Base-by-base conservation (phyloP, 2,797 vertebrate species). In the Sus cebifrons region DNA sequence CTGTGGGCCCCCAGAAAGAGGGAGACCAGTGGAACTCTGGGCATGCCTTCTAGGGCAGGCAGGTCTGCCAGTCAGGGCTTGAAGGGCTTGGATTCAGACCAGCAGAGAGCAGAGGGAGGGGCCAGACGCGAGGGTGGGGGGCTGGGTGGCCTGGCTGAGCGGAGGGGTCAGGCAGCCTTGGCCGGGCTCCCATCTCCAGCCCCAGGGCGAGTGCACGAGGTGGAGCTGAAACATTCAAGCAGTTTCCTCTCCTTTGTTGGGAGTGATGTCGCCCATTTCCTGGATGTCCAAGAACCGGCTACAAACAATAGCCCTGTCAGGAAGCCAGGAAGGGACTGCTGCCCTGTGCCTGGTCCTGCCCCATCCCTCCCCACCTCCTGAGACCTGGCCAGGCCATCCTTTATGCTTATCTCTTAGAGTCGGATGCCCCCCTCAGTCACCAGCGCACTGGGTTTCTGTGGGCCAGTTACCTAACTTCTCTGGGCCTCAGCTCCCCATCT, bases 201-300 rank as follows among this genome's bases (percentile, higher is more conserved):
- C 95, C 70, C 94, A 82, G 94, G 95, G 96, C 81, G 6, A 97
- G 95, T 71, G 52, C 81, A 21, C 64, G 96, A 98, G 98, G 97
- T 97, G 97, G 97, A 92, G 96, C 95, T 96, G 95, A 95, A 96
- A 97, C 96, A 97, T 97, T 97, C 95, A 97, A 94, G 96, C 96
- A 89, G 97, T 96, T 98, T 98, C 98, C 98, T 97, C 95, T 97
- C 96, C 97, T 98, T 97, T 97, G 98, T 97, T 97, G 96, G 89
- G 97, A 98, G 98, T 97, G 97, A 98, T 97, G 97, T 97, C 97
- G 97, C 98, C 97, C 95, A 95, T 97, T 98, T 98, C 98, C 98
- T 98, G 98, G 96, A 97, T 97, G 97, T 97, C 96, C 97, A 98
- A 97, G 97, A 97, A 97, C 96, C 79, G 7, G 98, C 96, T 95